Evolutionary conservation across 2,888 invertebrate genomes (phyloP), one percentile per base, ranked within the genome.

Genomic region (Aphrophora alni): DNA sequence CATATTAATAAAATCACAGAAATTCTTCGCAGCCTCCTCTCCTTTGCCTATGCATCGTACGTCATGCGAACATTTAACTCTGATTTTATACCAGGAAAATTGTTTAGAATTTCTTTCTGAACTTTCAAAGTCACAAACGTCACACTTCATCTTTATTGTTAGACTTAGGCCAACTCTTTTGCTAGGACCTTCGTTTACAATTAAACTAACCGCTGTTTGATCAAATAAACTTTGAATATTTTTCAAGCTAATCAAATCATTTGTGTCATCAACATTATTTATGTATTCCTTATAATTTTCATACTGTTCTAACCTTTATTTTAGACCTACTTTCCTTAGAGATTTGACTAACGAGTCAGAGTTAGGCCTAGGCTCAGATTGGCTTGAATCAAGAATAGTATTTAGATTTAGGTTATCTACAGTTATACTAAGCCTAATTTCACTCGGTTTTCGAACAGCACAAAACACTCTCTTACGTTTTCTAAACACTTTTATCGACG

Each of bases 21-120:
- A 12, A 21, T 73, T 73, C 38, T 21, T 27, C 1, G 33, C 73
- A 2, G 73, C 28, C 5, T 73, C 73, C 33, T 73, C 73, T 4
- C 73, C 73, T 33, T 73, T 73, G 8, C 73, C 73, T 7, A 73
- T 73, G 25, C 73, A 73, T 12, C 73, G 73, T 73, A 73, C 38
- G 73, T 21, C 12, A 73, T 7, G 14, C 73, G 73, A 27, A 73
- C 73, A 73, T 73, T 73, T 14, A 73, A 24, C 12, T 4, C 7
- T 12, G 5, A 73, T 14, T 33, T 33, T 73, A 27, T 71, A 21
- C 27, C 73, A 73, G 26, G 72, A 10, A 28, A n/a, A 28, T 26
- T 28, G n/a, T 73, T 27, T 73, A 14, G 24, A 38, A 21, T 33
- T 73, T 28, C 33, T 33, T 73, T 73, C 73, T 17, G 73, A 73